Conservation (phyloP, 2,113 vertebrate genomes). For the Eclectus roratus region DNA sequence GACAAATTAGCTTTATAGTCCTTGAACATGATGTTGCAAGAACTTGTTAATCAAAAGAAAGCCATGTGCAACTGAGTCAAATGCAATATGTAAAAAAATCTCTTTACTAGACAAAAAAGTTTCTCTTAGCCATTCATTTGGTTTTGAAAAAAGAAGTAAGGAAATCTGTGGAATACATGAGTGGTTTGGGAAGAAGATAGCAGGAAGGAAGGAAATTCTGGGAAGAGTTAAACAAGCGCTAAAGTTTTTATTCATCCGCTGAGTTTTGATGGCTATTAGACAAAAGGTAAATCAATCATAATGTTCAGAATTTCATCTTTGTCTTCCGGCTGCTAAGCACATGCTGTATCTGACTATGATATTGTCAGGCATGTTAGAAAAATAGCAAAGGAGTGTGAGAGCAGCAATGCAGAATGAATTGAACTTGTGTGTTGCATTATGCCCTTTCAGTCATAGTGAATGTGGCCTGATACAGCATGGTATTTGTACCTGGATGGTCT, state of each 20-base stretch:
- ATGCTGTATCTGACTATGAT: not conserved
- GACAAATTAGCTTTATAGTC: not conserved
- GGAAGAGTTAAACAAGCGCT: not conserved
- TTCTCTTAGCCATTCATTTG: not conserved
- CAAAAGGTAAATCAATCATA: not conserved
- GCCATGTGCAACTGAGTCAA: not conserved
- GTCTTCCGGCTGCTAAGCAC: not conserved
- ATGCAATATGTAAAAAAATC: not conserved
- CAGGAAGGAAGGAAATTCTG: not conserved
- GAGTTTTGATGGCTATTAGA: not conserved
- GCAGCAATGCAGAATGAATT: constrained; percentile 30
- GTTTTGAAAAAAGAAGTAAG: not conserved
- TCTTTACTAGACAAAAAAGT: not conserved
- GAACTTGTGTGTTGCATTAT: constrained; percentile 13
- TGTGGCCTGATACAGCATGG: constrained; percentile 13
- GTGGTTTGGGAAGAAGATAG: not conserved
- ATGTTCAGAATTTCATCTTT: not conserved
- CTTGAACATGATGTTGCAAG: not conserved
- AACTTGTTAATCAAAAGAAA: not conserved
- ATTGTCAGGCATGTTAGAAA: not conserved
- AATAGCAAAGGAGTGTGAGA: not conserved
- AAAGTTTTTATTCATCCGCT: not conserved
- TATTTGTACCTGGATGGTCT: constrained; percentile 3
- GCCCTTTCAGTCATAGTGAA: constrained; percentile 16
- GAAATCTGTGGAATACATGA: not conserved